Base-by-base conservation (phyloP, 2,888 invertebrate genomes). In the Agonum fuliginosum region DNA sequence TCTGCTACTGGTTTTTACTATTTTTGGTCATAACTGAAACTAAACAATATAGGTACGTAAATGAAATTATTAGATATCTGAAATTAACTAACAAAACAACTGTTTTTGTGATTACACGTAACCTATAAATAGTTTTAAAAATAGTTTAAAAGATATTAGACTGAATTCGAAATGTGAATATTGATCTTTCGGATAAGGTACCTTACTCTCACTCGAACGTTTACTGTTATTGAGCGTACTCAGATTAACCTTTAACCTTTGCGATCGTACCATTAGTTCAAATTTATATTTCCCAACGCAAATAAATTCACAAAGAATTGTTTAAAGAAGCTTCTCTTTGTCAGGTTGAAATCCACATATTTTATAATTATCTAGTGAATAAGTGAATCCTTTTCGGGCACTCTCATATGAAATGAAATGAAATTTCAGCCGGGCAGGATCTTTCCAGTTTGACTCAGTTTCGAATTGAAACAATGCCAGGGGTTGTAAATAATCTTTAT, bases 171-270 rank as follows among this genome's bases (percentile, higher is more conserved):
- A 34, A 4, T 10, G n/a, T 34, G 8, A 34, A 8, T 34, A 34
- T 6, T 34, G 34, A 2, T 34, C n/a, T 6, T 10, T 10, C 1
- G n/a, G 2, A 34, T 34, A 34, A 37, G n/a, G n/a, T n/a, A n/a
- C n/a, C n/a, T n/a, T n/a, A n/a, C n/a, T n/a, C n/a, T n/a, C n/a
- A n/a, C n/a, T n/a, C n/a, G n/a, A n/a, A n/a, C n/a, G n/a, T n/a
- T n/a, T n/a, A n/a, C n/a, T n/a, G 48, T 22, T 24, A 54, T 24
- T 22, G 54, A 54, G 12, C 24, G 54, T 12, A 37, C 3, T 12
- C 8, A 37, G 24, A 24, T n/a, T 24, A 54, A 54, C 54, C 54
- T 54, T 54, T 54, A 54, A 54, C 54, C 54, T 54, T 54, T 54
- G 24, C 8, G n/a, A n/a, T 24, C 10, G 24, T 54, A 54, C n/a